Evolutionary conservation across 2,888 invertebrate species (phyloP), one percentile per base, ranked within the genome.

Genomic region (Brachyptera putata): DNA sequence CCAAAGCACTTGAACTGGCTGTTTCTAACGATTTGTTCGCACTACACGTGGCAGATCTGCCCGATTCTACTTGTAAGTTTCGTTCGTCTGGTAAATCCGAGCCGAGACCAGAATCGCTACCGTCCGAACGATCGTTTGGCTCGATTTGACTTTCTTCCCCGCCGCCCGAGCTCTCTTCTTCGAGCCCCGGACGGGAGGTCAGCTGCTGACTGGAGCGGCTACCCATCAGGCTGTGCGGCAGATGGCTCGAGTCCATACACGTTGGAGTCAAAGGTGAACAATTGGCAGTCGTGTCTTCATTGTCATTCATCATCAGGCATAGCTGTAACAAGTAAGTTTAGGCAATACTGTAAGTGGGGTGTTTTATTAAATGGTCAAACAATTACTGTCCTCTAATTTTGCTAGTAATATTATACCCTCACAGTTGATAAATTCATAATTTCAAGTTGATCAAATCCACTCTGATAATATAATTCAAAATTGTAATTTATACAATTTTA

Each of bases 21-120:
- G 3, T 21, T 13, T 21, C 22, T 11, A n/a, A 22, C 18, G 3
- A 5, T 3, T 16, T 5, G 11, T 16, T 21, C n/a, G 22, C 24
- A 18, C 21, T 18, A 21, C 21, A 18, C 2, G 46, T 24, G 21
- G 18, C 21, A 16, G 21, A 21, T n/a, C 22, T 24, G 46, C 21
- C 24, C 3, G 46, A 46, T n/a, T 46, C 22, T 13, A 24, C 21
- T 21, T 24, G 18, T n/a, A 41, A 21, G n/a, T 18, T 24, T 57
- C 62, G 61, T 68, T 85, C 86, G 64, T 86, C 86, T 58, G 79
- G 77, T 58, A 85, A 80, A 75, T 91, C 91, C 34, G 86, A 85
- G 3, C 91, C 91, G 26, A 91, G 74, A 0, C 91, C 91, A 0
- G 90, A 91, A 74, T 91, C 91, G 57, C 91, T 91, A 7, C 90